A percentile compares a stretch with the other conserved stretches of the same genome.
phyloP scores from a whole-genome alignment of 2,888 invertebrate species.

The Spisula subtruncata region DNA sequence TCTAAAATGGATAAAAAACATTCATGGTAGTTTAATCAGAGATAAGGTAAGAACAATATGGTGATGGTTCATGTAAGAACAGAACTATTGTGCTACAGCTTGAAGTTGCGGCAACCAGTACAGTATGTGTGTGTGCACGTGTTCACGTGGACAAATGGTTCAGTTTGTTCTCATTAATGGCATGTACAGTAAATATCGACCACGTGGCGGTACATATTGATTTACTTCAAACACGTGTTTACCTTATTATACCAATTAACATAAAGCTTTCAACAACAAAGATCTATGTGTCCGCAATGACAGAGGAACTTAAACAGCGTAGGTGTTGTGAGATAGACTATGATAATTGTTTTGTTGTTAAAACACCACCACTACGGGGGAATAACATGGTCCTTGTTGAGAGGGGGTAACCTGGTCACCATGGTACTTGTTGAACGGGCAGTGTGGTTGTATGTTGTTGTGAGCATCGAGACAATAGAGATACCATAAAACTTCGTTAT shows the following conservation, averaged over 20 bases:
- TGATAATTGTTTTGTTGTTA: too few relatives aligned
- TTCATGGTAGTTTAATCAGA: too few relatives aligned
- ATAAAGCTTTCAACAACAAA: not conserved
- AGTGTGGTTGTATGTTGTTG: too few relatives aligned
- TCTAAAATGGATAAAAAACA: not conserved
- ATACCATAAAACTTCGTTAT: too few relatives aligned
- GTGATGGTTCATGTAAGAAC: not conserved
- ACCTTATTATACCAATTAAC: constrained; percentile 24
- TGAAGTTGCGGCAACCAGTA: not conserved
- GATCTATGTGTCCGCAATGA: not conserved
- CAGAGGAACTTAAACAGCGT: not conserved
- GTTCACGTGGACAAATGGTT: constrained; percentile 2
- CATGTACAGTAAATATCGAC: not conserved
- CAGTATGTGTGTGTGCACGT: not conserved
- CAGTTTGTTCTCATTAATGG: constrained; percentile 9
- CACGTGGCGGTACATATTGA: not conserved
- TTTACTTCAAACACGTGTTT: not conserved
- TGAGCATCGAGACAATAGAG: too few relatives aligned
- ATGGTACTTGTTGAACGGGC: too few relatives aligned
- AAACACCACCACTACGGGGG: too few relatives aligned
- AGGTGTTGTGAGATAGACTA: too few relatives aligned
- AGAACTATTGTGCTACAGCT: not conserved
- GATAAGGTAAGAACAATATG: too few relatives aligned
- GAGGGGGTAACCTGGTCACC: too few relatives aligned
- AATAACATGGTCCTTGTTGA: too few relatives aligned